These are phyloP conservation scores for Tetramorium alpestre DNA, from an alignment of 1,140 invertebrate species.

Conservation along the genomic window DNA sequence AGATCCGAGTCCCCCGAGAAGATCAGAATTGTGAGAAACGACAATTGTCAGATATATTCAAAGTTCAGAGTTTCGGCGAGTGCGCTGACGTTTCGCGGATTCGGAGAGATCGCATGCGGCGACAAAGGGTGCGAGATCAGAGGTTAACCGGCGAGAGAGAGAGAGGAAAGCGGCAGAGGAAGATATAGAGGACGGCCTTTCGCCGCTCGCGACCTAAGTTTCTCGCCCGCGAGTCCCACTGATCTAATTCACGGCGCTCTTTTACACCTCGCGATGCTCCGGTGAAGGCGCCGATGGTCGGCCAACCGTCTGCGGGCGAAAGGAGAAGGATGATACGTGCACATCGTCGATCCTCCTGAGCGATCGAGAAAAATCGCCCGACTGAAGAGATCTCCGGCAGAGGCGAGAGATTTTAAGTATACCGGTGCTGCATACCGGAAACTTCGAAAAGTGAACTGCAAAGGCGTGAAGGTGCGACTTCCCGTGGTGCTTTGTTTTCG, in stretches of 20 bases:
- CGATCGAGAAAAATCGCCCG: not conserved
- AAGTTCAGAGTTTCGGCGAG: no score
- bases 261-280: conserved; percentile 21
- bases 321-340: not conserved
- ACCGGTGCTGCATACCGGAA: not conserved
- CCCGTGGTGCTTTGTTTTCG: not conserved
- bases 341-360: not conserved
- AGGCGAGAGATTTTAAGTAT: not conserved
- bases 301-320: not conserved
- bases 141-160: not conserved
- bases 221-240: conserved; percentile 70
- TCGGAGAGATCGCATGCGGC: no score
- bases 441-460: not conserved
- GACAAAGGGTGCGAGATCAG: not conserved
- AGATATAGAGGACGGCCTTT: conserved; percentile 55
- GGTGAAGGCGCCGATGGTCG: conserved; percentile 21
- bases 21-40: no score
- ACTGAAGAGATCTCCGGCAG: not conserved
- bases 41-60: no score
- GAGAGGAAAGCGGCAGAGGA: not conserved
- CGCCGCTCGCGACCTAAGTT: conserved; percentile 59
- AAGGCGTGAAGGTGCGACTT: not conserved
- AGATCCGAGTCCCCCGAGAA: no score
- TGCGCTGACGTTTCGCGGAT: not conserved
- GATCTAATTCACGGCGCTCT: conserved; percentile 65